These are phyloP conservation scores for Oreocharis arfaki DNA, from an alignment of 2,113 vertebrate species.

Conservation along the genomic window DNA sequence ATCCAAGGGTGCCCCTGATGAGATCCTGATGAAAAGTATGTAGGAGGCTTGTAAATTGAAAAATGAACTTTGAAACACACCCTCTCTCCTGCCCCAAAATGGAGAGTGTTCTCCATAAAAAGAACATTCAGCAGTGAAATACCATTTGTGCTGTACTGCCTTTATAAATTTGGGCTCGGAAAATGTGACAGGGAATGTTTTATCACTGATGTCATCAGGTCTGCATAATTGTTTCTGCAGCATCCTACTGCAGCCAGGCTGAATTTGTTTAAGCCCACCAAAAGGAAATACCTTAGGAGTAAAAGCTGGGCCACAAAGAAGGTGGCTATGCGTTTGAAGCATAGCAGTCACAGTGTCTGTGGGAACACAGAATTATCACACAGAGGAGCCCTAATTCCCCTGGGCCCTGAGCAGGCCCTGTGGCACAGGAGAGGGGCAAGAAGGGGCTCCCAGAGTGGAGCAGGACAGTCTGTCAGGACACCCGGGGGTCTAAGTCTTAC, in stretches of 20 bases:
- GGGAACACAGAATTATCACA: neutral
- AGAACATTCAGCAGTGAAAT: neutral
- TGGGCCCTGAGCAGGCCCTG: neutral
- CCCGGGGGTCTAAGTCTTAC: fast-evolving
- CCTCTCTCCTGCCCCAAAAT: neutral
- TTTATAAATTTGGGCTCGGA: neutral
- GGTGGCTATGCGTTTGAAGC: neutral
- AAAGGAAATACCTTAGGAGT: neutral
- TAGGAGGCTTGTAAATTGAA: conserved; percentile 60
- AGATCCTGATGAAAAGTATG: conserved; percentile 70
- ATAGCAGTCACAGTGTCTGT: fast-evolving
- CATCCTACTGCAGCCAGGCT: neutral
- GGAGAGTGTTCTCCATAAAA: neutral
- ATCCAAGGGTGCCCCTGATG: conserved; percentile 54
- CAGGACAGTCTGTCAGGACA: neutral
- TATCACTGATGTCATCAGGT: neutral
- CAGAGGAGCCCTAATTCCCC: neutral
- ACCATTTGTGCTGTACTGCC: neutral
- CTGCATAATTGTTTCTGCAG: neutral
- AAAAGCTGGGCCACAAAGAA: neutral
- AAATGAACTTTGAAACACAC: conserved; percentile 37
- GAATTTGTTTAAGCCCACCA: neutral
- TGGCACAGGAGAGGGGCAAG: neutral
- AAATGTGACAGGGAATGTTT: neutral
- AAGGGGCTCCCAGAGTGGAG: neutral